Percentiles rank a stretch among this genome's conserved stretches.
Conservation (phyloP, 2,888 invertebrate species). For the Cantharis nigra region DNA sequence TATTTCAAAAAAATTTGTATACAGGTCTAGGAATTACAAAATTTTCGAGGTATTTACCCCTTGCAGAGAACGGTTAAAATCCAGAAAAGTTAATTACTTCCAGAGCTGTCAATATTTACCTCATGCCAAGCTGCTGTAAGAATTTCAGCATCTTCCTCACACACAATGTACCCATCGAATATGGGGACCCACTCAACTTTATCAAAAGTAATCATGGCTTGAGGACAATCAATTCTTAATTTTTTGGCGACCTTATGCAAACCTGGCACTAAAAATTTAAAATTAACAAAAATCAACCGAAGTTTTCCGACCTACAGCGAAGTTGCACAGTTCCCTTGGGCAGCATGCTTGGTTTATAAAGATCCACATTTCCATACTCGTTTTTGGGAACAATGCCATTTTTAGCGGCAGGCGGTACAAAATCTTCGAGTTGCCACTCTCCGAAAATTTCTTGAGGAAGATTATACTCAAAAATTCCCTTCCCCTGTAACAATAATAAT, state of each 20-base stretch:
- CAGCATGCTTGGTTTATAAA: conserved; percentile 92
- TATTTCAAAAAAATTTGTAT: too few relatives aligned
- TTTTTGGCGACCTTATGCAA: conserved; percentile 85
- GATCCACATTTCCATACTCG: conserved; percentile 96
- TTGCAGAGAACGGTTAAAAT: too few relatives aligned
- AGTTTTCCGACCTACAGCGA: conserved; percentile 63
- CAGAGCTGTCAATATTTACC: conserved; percentile 51
- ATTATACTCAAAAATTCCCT: conserved; percentile 68
- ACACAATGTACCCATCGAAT: conserved; percentile 91
- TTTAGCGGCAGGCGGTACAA: conserved; percentile 86
- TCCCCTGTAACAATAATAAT: conserved; percentile 57
- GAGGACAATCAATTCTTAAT: conserved; percentile 89
- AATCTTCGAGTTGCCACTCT: conserved; percentile 92
- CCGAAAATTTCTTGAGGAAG: conserved; percentile 87
- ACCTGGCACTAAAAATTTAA: conserved; percentile 73
- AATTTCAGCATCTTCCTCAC: conserved; percentile 82
- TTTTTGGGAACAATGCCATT: conserved; percentile 94
- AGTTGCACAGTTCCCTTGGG: conserved; percentile 89
- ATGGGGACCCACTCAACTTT: conserved; percentile 83
- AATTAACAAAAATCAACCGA: conserved; percentile 1
- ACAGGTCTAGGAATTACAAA: too few relatives aligned
- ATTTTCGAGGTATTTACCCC: too few relatives aligned
- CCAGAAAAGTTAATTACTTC: too few relatives aligned
- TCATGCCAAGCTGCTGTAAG: conserved; percentile 87
- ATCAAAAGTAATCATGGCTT: conserved; percentile 95